Evolutionary conservation across 2,797 vertebrate genomes (phyloP), one percentile per base, ranked within the genome.

Genomic region (Coregonus suidteri): DNA sequence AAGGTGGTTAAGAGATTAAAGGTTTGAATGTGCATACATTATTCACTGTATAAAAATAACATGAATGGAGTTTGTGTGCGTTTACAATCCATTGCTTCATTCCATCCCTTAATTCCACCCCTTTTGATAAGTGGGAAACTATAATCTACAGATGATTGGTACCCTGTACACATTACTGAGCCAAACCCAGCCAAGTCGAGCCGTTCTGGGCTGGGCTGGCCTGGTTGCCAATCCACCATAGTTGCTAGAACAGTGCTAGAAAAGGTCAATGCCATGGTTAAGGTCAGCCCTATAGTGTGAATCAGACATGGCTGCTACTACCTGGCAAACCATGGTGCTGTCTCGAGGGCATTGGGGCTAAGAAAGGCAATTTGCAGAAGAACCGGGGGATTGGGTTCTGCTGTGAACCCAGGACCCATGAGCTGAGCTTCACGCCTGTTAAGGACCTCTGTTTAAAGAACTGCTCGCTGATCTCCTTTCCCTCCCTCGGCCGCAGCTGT

Each of bases 391-490:
- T 68, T 68, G 66, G 30, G 34, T 37, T 68, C 66, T 34, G 16
- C 15, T 30, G 16, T 54, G 30, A 73, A 56, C 53, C 71, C 52
- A 30, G 6, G 52, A n/a, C 53, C 53, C 3, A 9, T 34, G 47
- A 34, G 71, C 14, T 47, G n/a, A n/a, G 11, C 16, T 59, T 25
- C 62, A 51, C n/a, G 18, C 15, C 18, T n/a, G 14, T 37, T 37
- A 18, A n/a, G 16, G 11, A 1, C 56, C 47, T 53, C 71, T 34
- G 30, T 73, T 54, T 54, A 31, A 56, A 73, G 51, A 34, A 54
- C 71, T 53, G 25, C 71, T 73, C 15, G 25, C 25, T 31, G 70
- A 71, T 71, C 70, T 71, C 71, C 71, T 54, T 53, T 73, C 71
- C 52, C 53, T 54, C 52, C 30, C 20, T 16, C 37, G 15, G 25